Base-by-base conservation (phyloP, 2,113 vertebrate genomes). In the Pedionomus torquatus region DNA sequence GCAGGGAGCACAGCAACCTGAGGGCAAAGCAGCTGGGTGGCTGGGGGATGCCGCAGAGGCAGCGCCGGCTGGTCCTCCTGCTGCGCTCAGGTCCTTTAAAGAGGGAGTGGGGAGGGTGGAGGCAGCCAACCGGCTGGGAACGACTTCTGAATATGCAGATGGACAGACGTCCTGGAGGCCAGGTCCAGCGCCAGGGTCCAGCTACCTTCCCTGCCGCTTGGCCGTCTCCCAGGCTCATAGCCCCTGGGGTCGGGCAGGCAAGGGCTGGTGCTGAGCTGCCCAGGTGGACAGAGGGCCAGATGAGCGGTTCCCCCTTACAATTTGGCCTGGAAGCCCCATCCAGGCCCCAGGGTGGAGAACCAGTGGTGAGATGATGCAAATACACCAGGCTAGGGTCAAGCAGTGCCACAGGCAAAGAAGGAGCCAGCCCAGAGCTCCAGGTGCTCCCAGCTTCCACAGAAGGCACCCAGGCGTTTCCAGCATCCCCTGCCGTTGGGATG, bases 111-210 rank as follows among this genome's bases (percentile, higher is more conserved):
- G 95, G 92, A 83, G 80, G 93, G 90, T 3, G 5, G 75, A 63
- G 39, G 48, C 94, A 97, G 96, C 98, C 98, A 98, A 98, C 95
- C 97, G 55, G 97, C 93, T 86, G 93, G 88, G 78, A 91, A 97
- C 66, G 51, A 58, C 81, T 96, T 85, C 97, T 98, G 98, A 98
- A 98, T 98, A 98, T 98, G 98, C 97, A 98, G 90, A 96, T 98
- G 48, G 69, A 14, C 52, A 54, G 52, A 54, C 8, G 10, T 5
- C 63, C 93, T 54, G 87, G 48, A 71, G 92, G 95, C 94, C 97
- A 92, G 94, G 80, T 91, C 97, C 93, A 26, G 82, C 13, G 7
- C 33, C 10, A 5, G 44, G 15, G 28, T 39, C 65, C 63, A 20
- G 52, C 49, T 61, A 30, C 84, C 52, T 61, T 54, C 81, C 48